Evolutionary conservation across 2,797 vertebrate species (phyloP).

Genomic region (Notolabrus celidotus): DNA sequence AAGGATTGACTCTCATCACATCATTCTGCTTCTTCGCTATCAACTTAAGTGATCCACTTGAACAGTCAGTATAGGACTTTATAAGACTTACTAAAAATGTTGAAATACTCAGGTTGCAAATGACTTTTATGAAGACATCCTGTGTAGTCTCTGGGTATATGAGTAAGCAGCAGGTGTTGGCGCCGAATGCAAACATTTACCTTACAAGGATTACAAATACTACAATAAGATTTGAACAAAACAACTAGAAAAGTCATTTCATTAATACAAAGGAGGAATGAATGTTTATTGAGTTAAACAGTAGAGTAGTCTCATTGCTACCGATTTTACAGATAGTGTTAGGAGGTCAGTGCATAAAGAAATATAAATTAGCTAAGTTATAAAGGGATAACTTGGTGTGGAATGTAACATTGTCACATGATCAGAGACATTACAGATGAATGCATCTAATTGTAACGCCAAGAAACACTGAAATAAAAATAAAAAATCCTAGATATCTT

Average conservation of each 20-base stretch:
- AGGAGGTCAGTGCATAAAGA: conserved; percentile 67
- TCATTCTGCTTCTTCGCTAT: too few relatives aligned
- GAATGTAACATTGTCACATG: conserved; percentile 67
- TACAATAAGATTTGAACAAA: neutral
- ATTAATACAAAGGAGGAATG: conserved; percentile 66
- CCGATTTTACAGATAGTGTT: conserved; percentile 64
- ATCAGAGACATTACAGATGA: conserved; percentile 41
- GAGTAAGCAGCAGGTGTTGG: too few relatives aligned
- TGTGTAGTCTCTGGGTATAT: too few relatives aligned
- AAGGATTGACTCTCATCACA: too few relatives aligned
- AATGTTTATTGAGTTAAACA: conserved; percentile 74
- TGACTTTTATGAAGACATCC: too few relatives aligned
- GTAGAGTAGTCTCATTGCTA: conserved; percentile 63
- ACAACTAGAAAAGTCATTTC: conserved; percentile 5
- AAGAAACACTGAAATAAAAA: conserved; percentile 14
- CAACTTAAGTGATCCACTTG: too few relatives aligned
- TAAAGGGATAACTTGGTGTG: conserved; percentile 55
- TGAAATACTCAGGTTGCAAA: too few relatives aligned
- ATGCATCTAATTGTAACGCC: conserved; percentile 28
- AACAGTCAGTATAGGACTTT: too few relatives aligned
- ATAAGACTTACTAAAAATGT: too few relatives aligned
- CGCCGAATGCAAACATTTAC: neutral
- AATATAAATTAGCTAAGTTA: conserved; percentile 52
- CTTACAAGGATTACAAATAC: neutral
- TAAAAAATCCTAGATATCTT: neutral